These are phyloP conservation scores for Pongo pygmaeus DNA, from an alignment of 2,113 vertebrate species.

Conservation along the genomic window DNA sequence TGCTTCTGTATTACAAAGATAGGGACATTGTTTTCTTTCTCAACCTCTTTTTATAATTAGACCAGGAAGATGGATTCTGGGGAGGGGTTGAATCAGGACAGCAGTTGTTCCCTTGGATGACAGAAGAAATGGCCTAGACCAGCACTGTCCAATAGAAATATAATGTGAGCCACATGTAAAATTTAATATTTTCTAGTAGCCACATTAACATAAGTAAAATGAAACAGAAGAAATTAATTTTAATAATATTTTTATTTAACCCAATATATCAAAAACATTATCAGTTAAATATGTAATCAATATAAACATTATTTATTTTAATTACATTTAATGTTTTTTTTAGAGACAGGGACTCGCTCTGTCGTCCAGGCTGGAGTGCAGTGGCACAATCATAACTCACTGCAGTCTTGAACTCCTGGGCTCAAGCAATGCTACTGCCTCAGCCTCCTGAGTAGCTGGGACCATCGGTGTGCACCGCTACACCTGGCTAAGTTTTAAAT, in stretches of 20 bases:
- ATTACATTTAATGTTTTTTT: background rate
- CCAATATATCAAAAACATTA: background rate
- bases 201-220: background rate
- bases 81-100: background rate
- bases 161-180: background rate
- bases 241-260: background rate
- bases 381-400: background rate
- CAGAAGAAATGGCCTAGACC: background rate
- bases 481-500: background rate
- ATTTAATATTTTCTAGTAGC: background rate
- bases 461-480: background rate
- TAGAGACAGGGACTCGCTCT: background rate
- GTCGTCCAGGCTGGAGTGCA: background rate
- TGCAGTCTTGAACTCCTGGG: background rate
- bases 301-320: background rate
- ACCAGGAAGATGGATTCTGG: background rate
- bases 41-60: background rate
- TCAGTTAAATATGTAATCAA: background rate
- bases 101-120: background rate
- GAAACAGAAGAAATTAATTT: background rate
- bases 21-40: background rate
- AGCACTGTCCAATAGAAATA: background rate
- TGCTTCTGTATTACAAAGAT: background rate
- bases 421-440: background rate
- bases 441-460: background rate